Base-by-base conservation (phyloP, 2,888 invertebrate species). In the Calephelis perditalis region DNA sequence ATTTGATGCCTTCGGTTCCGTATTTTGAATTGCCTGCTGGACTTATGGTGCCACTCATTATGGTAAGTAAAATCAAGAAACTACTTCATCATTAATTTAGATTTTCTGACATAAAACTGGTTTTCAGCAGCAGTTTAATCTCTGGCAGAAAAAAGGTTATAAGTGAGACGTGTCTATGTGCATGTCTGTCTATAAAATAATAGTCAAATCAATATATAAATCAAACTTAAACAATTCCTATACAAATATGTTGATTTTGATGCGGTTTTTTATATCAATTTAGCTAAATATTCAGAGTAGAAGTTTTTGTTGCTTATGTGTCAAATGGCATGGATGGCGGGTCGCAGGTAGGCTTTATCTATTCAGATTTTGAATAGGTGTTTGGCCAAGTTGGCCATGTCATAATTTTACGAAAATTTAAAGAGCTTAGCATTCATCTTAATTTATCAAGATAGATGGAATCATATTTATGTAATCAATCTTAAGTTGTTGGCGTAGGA, bases 1-100 rank as follows among this genome's bases (percentile, higher is more conserved):
- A 96, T 65, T 86, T 96, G 67, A 94, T 96, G 87, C 98, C 98
- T 37, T 95, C 96, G 37, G 95, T 97, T 71, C 98, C 99, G 58
- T 99, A 99, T 82, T 99, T 96, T 81, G 99, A 99, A 79, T 91
- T 99, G 67, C 99, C 99, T 3, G 99, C 99, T 61, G 99, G 99
- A 55, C 92, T 99, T 26, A 99, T 99, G 95, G 98, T 98, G 62
- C 98, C 99, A n/a, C 92, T 99, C 11, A 96, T 99, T 64, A 96
- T 96, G 92, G 95, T 96, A 84, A 81, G 84, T 64, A 37, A 11
- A 26, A 15, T 44, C 26, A 26, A 3, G 26, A 26, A 26, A 26
- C 26, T 26, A 26, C 26, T 26, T 26, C 26, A 26, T 26, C 3
- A 26, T 26, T 26, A 26, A 26, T 26, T 26, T 26, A 26, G 26